Evolutionary conservation across 2,888 invertebrate genomes (phyloP).

Genomic region (Lepidochitona cinerea): DNA sequence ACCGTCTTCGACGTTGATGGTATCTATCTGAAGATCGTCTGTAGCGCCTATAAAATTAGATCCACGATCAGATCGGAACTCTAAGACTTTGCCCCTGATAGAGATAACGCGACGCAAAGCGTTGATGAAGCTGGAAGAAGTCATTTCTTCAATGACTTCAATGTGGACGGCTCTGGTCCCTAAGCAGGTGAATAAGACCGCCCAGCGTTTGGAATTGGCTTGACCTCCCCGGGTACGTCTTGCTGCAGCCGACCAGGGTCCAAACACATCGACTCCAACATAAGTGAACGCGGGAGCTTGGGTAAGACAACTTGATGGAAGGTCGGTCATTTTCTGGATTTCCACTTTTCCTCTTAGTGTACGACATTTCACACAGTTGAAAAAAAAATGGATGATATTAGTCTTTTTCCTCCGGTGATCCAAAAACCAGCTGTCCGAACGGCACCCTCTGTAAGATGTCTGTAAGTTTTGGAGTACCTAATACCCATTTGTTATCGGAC

Average conservation of each 20-base stretch:
- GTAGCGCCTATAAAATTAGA: conserved; percentile 34
- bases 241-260: conserved; percentile 28
- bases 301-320: conserved; percentile 26
- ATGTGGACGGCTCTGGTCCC: conserved; percentile 34
- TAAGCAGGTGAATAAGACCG: too few species aligned
- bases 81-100: conserved; percentile 24
- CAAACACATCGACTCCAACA: conserved; percentile 34
- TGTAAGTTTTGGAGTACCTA: too few species aligned
- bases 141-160: conserved; percentile 34
- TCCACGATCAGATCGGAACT: conserved; percentile 28
- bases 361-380: conserved; percentile 21
- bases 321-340: conserved; percentile 33
- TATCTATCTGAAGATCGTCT: conserved; percentile 10
- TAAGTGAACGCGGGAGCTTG: conserved; percentile 27
- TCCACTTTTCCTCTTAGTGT: too few species aligned
- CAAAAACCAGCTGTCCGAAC: conserved; percentile 27
- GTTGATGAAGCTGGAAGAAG: conserved; percentile 36
- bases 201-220: too few species aligned
- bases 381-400: too few species aligned
- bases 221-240: too few species aligned
- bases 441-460: conserved; percentile 31
- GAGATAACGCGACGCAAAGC: conserved; percentile 30
- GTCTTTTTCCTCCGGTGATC: too few species aligned
- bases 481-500: too few species aligned
- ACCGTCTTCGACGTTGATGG: conserved; percentile 27